phyloP scores from a whole-genome alignment of 2,888 invertebrate species.

The Callimorpha dominula region DNA sequence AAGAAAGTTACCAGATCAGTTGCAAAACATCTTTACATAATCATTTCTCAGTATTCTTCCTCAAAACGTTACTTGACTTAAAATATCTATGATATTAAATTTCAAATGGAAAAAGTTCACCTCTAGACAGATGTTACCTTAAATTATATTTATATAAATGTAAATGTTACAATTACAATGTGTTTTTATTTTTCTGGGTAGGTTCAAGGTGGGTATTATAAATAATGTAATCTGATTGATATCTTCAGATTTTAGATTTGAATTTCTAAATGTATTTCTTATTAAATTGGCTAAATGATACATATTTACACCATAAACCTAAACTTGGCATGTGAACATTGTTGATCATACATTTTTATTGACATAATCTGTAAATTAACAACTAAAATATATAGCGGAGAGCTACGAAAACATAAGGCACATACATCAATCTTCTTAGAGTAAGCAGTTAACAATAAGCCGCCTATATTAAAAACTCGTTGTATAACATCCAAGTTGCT shows the following conservation, averaged over 20 bases:
- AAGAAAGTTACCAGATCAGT: neutral
- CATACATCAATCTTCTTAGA: conserved; percentile 9
- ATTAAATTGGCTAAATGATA: no score
- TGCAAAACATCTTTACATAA: neutral
- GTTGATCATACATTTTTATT: neutral
- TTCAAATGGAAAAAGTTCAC: neutral
- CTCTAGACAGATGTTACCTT: neutral
- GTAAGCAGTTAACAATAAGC: neutral
- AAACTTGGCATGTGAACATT: neutral
- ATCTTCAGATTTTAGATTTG: neutral
- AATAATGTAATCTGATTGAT: neutral
- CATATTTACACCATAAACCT: no score
- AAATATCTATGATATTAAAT: neutral
- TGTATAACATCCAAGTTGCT: neutral
- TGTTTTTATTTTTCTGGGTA: neutral
- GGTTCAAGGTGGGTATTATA: neutral
- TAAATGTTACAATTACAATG: neutral
- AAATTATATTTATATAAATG: neutral
- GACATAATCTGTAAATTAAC: neutral
- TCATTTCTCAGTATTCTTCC: neutral
- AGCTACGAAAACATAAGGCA: conserved; percentile 8
- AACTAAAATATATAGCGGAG: neutral
- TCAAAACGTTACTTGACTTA: neutral
- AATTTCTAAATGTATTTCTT: neutral
- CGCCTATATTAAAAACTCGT: neutral